Evolutionary conservation across 2,797 vertebrate species (phyloP), one percentile per base, ranked within the genome.

Genomic region (Argyrosomus regius): DNA sequence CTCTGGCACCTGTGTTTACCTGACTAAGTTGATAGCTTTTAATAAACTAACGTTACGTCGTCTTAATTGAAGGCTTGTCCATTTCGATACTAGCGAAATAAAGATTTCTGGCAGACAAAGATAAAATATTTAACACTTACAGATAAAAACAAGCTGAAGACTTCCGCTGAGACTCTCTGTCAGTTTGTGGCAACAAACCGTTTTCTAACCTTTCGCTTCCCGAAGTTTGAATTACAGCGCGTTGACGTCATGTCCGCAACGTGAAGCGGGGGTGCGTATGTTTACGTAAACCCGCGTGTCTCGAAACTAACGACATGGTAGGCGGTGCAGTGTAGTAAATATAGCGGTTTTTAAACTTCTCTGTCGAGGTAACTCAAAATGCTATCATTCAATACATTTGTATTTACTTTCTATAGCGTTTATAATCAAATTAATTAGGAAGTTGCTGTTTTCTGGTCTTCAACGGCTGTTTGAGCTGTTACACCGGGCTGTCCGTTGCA

Each of bases 211-310:
- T 85, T 89, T 89, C 84, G 70, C 84, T 94, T 94, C 93, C 91
- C 91, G 73, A 85, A 92, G 83, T 94, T 94, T 94, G 93, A 94
- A 94, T 92, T 82, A n/a, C 54, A 62, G 89, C 91, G 91, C 89
- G 79, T 6, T 85, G 61, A 90, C 93, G 91, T 93, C 88, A 94
- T 8, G 0, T 89, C 86, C 83, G 69, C 28, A 14, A 69, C 3
- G 60, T 11, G 0, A 0, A 0, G 1, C 0, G 0, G 18, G 35
- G 46, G 72, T 62, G 39, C 68, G 91, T n/a, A 0, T 50, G 81
- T 31, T 84, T 52, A 12, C 0, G 0, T 0, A 0, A 0, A 1
- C 43, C 43, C 5, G 74, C 0, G 24, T 53, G 71, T 72, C 52
- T 57, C 16, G n/a, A 1, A 10, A 3, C 0, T 9, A 39, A 0